Evolutionary conservation across 1,140 invertebrate genomes (phyloP), one percentile per base, ranked within the genome.

Genomic region (Drosophila mayri): DNA sequence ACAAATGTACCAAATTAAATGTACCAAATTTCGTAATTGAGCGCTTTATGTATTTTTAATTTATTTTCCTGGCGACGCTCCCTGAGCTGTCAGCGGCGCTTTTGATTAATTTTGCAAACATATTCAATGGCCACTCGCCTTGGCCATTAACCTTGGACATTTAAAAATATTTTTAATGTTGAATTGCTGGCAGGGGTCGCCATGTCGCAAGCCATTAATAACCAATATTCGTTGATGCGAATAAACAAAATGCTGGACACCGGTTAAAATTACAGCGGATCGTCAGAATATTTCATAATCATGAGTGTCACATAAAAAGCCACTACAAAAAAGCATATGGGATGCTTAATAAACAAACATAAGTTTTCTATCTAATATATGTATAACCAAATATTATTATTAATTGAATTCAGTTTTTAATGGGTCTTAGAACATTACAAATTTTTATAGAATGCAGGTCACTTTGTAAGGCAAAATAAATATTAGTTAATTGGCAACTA

Each of bases 1-100:
- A 70, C 44, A 63, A 52, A 52, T 35, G 49, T 54, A 37, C 8
- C 9, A 55, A 75, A 86, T 74, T 78, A 75, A 87, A 81, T 81
- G 80, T 85, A 86, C 82, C 73, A 60, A 82, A 87, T 87, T 84
- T 79, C 68, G 83, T 87, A 86, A 86, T 86, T 87, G 82, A 75
- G 71, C 49, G 54, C 79, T 76, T 86, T 81, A 86, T 86, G 83
- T 79, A 86, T 86, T 87, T 86, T 79, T 86, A 86, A 86, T 87
- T 81, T 87, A 63, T 80, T 60, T 60, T 81, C 54, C 55, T 44
- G 38, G 50, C 47, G 72, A 76, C 74, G 72, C 72, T 76, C 58
- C 70, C 59, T 41, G 28, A 63, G 38, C 59, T 64, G 50, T 50
- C 66, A 73, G 70, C 37, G 18, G 35, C 22, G 28, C 63, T 63